Percentiles rank a stretch among this genome's conserved stretches.
phyloP scores from a whole-genome alignment of 2,888 invertebrate genomes.

The Hyposoter didymator region DNA sequence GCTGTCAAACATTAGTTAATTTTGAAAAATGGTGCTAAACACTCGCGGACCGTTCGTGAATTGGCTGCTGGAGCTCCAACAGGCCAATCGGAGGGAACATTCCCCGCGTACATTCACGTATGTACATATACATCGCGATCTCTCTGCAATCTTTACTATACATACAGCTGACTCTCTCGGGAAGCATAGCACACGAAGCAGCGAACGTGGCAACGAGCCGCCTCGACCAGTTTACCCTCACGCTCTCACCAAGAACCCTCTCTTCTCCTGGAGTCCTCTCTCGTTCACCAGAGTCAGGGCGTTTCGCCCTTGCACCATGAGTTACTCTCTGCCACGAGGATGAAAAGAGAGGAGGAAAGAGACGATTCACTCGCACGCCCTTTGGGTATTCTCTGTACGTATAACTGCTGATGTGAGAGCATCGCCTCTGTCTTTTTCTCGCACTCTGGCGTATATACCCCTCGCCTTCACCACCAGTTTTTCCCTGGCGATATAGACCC shows the following conservation, averaged over 20 bases:
- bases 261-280: slow-evolving; percentile 37
- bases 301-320: slow-evolving; percentile 71
- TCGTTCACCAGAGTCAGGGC: slow-evolving; percentile 71
- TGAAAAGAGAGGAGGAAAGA: background rate
- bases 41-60: slow-evolving; percentile 77
- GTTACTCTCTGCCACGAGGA: slow-evolving; percentile 52
- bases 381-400: slow-evolving; percentile 21
- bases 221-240: slow-evolving; percentile 50
- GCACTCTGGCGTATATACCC: slow-evolving; percentile 25
- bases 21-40: slow-evolving; percentile 83
- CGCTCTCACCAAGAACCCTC: slow-evolving; percentile 59
- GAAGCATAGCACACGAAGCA: slow-evolving; percentile 52
- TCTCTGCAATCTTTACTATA: slow-evolving; percentile 73
- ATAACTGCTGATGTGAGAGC: slow-evolving; percentile 33
- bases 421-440: slow-evolving; percentile 59
- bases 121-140: slow-evolving; percentile 70
- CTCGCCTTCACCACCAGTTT: slow-evolving; percentile 48
- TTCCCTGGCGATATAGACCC: slow-evolving; percentile 40
- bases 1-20: slow-evolving; percentile 83
- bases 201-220: slow-evolving; percentile 62
- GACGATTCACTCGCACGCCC: slow-evolving; percentile 19
- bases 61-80: slow-evolving; percentile 79
- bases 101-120: slow-evolving; percentile 69
- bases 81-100: slow-evolving; percentile 80
- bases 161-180: slow-evolving; percentile 56